Conservation (phyloP, 2,888 invertebrate species). For the Invenusta paracnida region DNA sequence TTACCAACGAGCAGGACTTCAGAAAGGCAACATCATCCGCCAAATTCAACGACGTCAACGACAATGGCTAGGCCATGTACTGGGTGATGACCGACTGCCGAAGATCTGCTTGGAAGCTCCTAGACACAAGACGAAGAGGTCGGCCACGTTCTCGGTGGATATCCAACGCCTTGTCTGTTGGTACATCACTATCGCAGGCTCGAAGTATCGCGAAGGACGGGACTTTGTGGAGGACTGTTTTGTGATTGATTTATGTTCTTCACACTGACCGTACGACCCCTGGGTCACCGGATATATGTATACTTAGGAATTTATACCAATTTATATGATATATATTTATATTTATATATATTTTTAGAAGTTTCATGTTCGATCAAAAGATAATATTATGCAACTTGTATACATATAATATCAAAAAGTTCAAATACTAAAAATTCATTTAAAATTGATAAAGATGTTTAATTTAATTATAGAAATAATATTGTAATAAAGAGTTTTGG, state of each 20-base stretch:
- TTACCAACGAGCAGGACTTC: too few relatives aligned
- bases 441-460: too few relatives aligned
- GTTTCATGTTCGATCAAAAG: too few relatives aligned
- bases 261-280: not conserved
- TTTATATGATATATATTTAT: not conserved
- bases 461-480: too few relatives aligned
- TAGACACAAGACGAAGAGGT: not conserved
- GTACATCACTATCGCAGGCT: not conserved
- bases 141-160: not conserved
- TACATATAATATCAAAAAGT: too few relatives aligned
- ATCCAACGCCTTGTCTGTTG: not conserved
- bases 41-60: not conserved
- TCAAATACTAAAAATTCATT: too few relatives aligned
- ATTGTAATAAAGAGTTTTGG: too few relatives aligned
- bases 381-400: too few relatives aligned
- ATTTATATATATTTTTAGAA: too few relatives aligned
- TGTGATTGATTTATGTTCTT: not conserved
- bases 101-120: not conserved
- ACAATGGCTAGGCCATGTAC: not conserved
- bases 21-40: not conserved
- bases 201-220: not conserved
- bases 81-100: not conserved
- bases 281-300: not conserved
- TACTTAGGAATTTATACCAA: not conserved
- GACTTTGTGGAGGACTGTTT: not conserved